Conservation (phyloP, 2,888 invertebrate genomes). For the Cetonia aurata region DNA sequence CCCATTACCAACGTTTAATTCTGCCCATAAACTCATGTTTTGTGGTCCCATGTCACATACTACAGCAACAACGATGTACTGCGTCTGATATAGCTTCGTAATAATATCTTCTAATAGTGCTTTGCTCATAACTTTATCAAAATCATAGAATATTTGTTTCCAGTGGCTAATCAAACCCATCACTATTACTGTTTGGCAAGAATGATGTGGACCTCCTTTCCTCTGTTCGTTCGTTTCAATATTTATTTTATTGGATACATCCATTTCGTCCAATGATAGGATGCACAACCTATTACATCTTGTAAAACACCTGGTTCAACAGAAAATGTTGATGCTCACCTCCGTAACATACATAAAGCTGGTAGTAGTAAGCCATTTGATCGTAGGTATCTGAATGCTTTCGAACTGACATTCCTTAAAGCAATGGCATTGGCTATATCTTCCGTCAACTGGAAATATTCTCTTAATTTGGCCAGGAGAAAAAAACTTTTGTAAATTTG, state of each 20-base stretch:
- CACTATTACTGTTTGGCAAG: constrained; percentile 1
- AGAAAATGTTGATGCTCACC: not conserved
- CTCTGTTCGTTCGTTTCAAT: not conserved
- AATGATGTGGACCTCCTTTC: constrained; percentile 27
- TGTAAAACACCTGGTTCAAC: not conserved
- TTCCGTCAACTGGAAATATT: not conserved
- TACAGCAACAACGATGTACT: constrained; percentile 41
- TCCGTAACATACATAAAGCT: not conserved
- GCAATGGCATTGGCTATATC: not conserved
- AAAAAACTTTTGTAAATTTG: no score
- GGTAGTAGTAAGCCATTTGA: not conserved
- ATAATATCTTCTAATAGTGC: constrained; percentile 35
- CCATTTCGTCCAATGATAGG: constrained; percentile 32
- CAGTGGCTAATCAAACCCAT: constrained; percentile 36
- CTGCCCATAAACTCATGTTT: constrained; percentile 15
- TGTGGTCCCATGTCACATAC: constrained; percentile 25
- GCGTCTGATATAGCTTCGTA: constrained; percentile 2
- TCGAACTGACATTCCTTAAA: not conserved
- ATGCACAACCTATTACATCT: constrained; percentile 29
- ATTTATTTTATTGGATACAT: constrained; percentile 11
- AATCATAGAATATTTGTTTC: constrained; percentile 43
- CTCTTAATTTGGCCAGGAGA: no score
- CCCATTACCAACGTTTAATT: constrained; percentile 14
- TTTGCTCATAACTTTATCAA: constrained; percentile 39
- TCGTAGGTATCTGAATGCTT: not conserved